Base-by-base conservation (phyloP, 2,797 vertebrate genomes). In the Pyrocephalus nanus region DNA sequence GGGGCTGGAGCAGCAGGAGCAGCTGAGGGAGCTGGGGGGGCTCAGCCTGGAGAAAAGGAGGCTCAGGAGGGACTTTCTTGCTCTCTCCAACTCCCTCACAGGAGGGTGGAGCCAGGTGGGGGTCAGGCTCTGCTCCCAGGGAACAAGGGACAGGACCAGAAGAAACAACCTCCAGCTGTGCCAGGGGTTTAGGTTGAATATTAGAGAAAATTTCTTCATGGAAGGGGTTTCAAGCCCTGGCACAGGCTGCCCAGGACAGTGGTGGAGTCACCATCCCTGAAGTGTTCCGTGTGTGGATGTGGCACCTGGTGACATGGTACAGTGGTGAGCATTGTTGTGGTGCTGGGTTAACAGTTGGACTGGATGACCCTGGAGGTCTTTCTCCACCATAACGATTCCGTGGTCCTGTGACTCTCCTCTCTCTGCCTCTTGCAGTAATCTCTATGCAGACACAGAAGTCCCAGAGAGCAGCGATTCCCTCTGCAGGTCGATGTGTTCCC, bases 361-460 rank as follows among this genome's bases (percentile, higher is more conserved):
- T 58, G 65, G 66, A 14, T 78, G 40, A 66, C 71, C 38, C 47
- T 66, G 51, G 45, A 47, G 66, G 34, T 78, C 47, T 84, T 60
- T 78, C 32, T 36, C 53, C 30, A 54, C 40, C 19, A 1, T 60
- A 60, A 72, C 0, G 0, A 60, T 36, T 60, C 34, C 22, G 21
- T 78, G 60, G 58, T 73, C 48, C 88, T 60, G 13, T 97, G 93
- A 97, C 78, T 78, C 5, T 19, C 15, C 51, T 18, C 42, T 96
- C 73, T 95, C 85, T 55, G 71, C 82, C 83, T 72, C 81, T 96
- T 88, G 45, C 97, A 98, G 98, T 98, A 98, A 98, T 92, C 95
- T 96, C 98, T 97, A 96, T 96, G 97, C 97, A 97, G 97, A 93
- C 94, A 84, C 96, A 86, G 85, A 91, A 90, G 91, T 96, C 78